phyloP scores from a whole-genome alignment of 2,797 vertebrate species.

The Gymnothorax reevesii region DNA sequence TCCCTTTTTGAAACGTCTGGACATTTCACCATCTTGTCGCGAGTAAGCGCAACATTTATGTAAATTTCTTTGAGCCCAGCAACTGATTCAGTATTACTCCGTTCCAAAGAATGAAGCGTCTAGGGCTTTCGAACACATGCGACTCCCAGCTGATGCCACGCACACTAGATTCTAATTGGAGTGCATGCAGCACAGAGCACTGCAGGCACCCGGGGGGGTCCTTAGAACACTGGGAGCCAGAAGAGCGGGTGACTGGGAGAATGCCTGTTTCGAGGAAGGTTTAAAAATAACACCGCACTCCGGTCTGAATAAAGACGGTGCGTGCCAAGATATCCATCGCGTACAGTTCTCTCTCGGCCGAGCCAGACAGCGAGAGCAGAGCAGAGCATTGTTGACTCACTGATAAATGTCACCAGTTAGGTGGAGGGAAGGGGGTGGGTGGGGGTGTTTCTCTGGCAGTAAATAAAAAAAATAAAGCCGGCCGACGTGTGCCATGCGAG shows the following conservation, averaged over 20 bases:
- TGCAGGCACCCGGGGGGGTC: background rate
- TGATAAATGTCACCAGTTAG: background rate
- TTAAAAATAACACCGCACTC: background rate
- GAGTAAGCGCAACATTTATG: background rate
- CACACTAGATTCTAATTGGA: background rate
- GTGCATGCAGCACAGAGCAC: background rate
- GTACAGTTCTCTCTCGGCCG: background rate
- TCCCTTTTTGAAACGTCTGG: background rate
- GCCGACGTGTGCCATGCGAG: background rate
- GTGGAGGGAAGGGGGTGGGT: background rate
- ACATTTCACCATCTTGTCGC: background rate
- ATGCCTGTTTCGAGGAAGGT: background rate
- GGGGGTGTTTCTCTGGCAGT: background rate
- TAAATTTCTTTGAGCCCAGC: background rate
- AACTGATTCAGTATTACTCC: background rate
- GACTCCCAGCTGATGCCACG: background rate
- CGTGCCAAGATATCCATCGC: background rate
- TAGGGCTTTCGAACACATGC: background rate
- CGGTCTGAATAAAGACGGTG: background rate
- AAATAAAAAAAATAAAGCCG: background rate
- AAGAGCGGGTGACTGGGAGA: background rate
- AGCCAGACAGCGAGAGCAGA: background rate
- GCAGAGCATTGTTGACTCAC: background rate
- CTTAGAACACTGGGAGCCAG: background rate
- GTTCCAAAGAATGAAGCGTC: background rate